Percentiles rank a stretch among this genome's conserved stretches.
Evolutionary conservation across 1,140 invertebrate species (phyloP).

Genomic region (Temnothorax nylanderi): DNA sequence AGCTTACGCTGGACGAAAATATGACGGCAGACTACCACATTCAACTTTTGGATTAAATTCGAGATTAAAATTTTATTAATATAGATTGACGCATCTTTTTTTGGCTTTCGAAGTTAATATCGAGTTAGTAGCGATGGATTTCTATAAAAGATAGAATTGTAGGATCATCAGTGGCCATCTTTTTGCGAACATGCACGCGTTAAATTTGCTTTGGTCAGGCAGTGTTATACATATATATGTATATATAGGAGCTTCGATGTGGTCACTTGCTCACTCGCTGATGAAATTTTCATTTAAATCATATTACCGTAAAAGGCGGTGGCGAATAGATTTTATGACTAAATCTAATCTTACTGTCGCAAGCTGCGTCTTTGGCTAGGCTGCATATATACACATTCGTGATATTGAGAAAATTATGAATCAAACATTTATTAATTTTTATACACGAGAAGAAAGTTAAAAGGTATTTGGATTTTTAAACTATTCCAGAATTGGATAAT

Average conservation of each 20-base stretch:
- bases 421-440: slow-evolving; percentile 1
- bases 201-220: neutral
- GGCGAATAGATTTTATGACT: slow-evolving; percentile 32
- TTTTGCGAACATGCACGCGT: neutral
- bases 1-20: neutral
- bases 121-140: neutral
- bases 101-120: neutral
- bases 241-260: slow-evolving; percentile 23
- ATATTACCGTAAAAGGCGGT: slow-evolving; percentile 9
- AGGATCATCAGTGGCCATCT: neutral
- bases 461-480: neutral
- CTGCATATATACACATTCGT: neutral
- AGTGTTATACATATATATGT: neutral
- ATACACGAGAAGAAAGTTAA: neutral
- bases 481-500: neutral
- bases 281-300: slow-evolving; percentile 49
- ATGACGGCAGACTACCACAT: too few species aligned
- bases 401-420: neutral
- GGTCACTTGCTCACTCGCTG: slow-evolving; percentile 22
- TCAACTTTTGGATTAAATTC: neutral
- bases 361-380: neutral
- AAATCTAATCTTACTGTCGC: slow-evolving; percentile 40
- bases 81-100: neutral
- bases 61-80: neutral
- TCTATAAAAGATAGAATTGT: neutral